Percentiles rank a stretch among this genome's conserved stretches.
phyloP scores from a whole-genome alignment of 92 coral and sea anemone genomes.

The Epizoanthus fatuus region DNA sequence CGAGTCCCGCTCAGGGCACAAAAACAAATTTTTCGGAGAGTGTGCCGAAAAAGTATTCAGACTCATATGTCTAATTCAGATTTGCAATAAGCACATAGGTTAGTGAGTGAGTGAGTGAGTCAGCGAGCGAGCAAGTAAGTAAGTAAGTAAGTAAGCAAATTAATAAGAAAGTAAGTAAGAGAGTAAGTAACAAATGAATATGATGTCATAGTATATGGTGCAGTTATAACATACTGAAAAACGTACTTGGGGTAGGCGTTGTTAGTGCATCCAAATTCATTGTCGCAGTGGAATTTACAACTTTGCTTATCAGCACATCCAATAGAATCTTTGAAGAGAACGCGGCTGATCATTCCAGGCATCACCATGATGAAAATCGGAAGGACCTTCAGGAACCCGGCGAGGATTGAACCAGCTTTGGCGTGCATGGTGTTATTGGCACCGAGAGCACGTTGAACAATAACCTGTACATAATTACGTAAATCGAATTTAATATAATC shows the following conservation, averaged over 20 bases:
- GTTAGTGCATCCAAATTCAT: slow-evolving; percentile 90
- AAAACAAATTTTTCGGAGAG: no score
- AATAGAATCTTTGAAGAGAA: slow-evolving; percentile 85
- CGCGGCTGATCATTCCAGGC: slow-evolving; percentile 98
- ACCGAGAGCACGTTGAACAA: slow-evolving; percentile 95
- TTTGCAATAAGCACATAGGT: no score
- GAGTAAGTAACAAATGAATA: no score
- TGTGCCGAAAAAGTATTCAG: no score
- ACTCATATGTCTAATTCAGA: no score
- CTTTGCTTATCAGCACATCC: slow-evolving; percentile 89
- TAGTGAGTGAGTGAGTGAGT: no score
- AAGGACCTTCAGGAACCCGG: slow-evolving; percentile 87
- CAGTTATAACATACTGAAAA: no score
- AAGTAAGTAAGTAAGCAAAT: no score
- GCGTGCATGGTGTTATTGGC: slow-evolving; percentile 92
- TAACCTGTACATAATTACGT: slow-evolving; percentile 64
- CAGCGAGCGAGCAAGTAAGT: no score
- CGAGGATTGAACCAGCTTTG: slow-evolving; percentile 87
- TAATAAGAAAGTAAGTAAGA: no score
- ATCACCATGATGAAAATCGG: slow-evolving; percentile 97
- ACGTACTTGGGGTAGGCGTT: slow-evolving; percentile 96
- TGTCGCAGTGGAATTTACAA: slow-evolving; percentile 77
- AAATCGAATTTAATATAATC: neutral
- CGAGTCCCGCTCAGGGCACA: no score
- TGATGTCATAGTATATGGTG: no score